Evolutionary conservation across 2,888 invertebrate genomes (phyloP).

Genomic region (Trichacis sp.): DNA sequence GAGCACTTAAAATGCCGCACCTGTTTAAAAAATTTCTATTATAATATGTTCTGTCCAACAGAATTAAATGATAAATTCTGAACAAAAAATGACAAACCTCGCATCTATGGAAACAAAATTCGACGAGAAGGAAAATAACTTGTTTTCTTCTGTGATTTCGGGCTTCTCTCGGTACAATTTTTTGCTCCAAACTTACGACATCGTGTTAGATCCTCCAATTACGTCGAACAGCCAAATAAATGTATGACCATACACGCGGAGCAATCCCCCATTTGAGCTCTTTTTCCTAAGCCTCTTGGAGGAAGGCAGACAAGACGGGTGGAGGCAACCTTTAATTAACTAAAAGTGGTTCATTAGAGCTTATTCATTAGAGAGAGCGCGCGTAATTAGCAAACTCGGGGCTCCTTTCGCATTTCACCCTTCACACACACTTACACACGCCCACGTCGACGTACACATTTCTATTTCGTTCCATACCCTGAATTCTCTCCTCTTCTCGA

Average conservation of each 20-base stretch:
- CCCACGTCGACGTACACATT: constrained; percentile 29
- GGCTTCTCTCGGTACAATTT: too few relatives aligned
- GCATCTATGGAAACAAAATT: too few relatives aligned
- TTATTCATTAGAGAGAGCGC: constrained; percentile 89
- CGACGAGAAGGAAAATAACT: too few relatives aligned
- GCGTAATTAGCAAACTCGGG: constrained; percentile 87
- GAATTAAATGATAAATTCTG: too few relatives aligned
- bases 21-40: too few relatives aligned
- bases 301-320: constrained; percentile 35
- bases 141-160: too few relatives aligned
- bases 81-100: too few relatives aligned
- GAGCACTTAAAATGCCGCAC: constrained; percentile 49
- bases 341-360: constrained; percentile 92
- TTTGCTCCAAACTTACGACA: too few relatives aligned
- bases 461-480: constrained; percentile 36
- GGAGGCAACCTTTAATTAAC: constrained; percentile 81
- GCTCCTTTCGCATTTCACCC: constrained; percentile 62
- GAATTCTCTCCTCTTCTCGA: constrained; percentile 39
- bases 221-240: constrained; percentile 22
- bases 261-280: constrained; percentile 57
- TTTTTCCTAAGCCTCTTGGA: constrained; percentile 60
- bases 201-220: too few relatives aligned
- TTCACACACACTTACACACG: constrained; percentile 40
- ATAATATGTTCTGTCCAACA: too few relatives aligned
- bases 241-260: constrained; percentile 37